phyloP scores from a whole-genome alignment of 2,797 vertebrate genomes.

The Sebastes nivosus region DNA sequence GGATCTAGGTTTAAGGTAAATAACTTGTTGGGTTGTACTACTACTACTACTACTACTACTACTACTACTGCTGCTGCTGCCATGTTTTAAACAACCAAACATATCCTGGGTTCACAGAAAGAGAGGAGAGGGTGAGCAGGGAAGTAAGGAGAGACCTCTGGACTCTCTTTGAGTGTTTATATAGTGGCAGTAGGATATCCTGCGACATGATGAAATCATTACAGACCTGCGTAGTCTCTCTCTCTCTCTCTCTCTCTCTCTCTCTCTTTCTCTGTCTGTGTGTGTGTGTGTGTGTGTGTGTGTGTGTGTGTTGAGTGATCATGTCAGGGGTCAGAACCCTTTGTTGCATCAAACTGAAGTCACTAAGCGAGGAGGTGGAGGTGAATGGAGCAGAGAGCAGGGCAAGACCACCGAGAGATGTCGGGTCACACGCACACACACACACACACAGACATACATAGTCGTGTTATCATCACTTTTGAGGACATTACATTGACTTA shows the following conservation, averaged over 20 bases:
- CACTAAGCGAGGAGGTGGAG: neutral
- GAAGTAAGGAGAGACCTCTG: conserved; percentile 48
- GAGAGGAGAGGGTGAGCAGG: conserved; percentile 16
- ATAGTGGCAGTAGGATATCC: conserved; percentile 70
- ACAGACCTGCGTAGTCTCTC: conserved; percentile 14
- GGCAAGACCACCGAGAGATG: too few species aligned
- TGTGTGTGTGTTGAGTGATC: conserved; percentile 17
- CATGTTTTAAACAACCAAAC: conserved; percentile 8
- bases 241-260: neutral
- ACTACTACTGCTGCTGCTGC: conserved; percentile 8
- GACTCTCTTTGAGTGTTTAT: conserved; percentile 59
- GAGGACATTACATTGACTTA: too few species aligned
- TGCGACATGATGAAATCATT: conserved; percentile 69
- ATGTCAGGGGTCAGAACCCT: conserved; percentile 27
- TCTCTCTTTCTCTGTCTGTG: too few species aligned
- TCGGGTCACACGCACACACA: too few species aligned
- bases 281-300: too few species aligned
- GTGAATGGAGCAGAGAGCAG: too few species aligned
- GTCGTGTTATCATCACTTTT: too few species aligned
- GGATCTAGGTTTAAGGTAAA: neutral
- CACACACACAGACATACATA: too few species aligned
- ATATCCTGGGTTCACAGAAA: conserved; percentile 10
- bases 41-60: neutral
- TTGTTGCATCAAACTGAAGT: conserved; percentile 7
- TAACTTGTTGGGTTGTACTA: neutral